Base-by-base conservation (phyloP, 2,113 vertebrate species). In the Proterorhinus semilunaris region DNA sequence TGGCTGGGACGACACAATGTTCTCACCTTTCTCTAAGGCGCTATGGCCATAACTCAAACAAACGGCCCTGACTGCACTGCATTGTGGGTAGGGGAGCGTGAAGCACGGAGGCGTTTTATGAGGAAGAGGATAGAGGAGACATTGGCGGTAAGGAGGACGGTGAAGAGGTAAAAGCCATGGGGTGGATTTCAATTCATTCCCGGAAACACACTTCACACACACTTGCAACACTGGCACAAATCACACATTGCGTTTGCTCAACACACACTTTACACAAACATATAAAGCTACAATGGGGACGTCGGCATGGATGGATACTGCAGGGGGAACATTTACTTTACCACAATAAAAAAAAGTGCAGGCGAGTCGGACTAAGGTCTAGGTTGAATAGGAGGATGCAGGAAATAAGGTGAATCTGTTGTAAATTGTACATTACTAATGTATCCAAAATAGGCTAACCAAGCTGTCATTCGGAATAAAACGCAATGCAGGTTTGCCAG, bases 51-150 rank as follows among this genome's bases (percentile, higher is more conserved):
- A 88, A 91, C 72, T 91, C 86, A 90, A 85, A 85, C 69, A 87
- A 89, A 88, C 73, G 47, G 78, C 74, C 17, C 72, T 66, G 44
- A 52, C 75, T 79, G 83, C 85, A 78, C 66, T 83, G 89, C 86
- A 89, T 90, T 89, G 83, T 90, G 89, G 86, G 86, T 82, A 87
- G 59, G 74, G 80, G 63, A 87, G 83, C 85, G 53, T 90, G 88
- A 87, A 88, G 86, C 69, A 73, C 76, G 81, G 79, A 79, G 81
- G 76, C 71, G 78, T 85, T 90, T 91, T 90, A 90, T 27, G 76
- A 83, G 66, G 74, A 43, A 68, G 67, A 72, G 69, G 68, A 53
- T 75, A 86, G 77, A 73, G 79, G 57, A 68, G 66, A 78, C 45
- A 71, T 69, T 82, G 71, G 82, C 67, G 80, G 70, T 64, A 77